Evolutionary conservation across 2,113 vertebrate genomes (phyloP).

Genomic region (Oreocharis arfaki): DNA sequence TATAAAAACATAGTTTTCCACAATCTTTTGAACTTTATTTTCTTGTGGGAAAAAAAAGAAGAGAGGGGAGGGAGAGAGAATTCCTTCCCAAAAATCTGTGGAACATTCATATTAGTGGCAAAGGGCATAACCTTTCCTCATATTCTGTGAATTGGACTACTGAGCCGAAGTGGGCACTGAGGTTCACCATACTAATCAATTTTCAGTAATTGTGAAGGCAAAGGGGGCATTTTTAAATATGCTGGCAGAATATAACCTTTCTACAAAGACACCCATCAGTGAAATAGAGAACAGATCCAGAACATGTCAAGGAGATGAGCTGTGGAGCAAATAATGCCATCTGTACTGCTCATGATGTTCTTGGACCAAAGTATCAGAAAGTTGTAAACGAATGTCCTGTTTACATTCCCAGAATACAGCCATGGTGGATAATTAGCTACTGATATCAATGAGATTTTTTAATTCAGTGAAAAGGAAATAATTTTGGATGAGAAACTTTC

Average conservation of each 20-base stretch:
- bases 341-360: conserved; percentile 24
- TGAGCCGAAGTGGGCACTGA: neutral
- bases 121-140: neutral
- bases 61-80: neutral
- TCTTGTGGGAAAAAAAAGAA: neutral
- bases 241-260: conserved; percentile 33
- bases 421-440: neutral
- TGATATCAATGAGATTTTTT: neutral
- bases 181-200: neutral
- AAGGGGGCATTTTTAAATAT: neutral
- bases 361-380: conserved; percentile 1
- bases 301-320: conserved; percentile 32
- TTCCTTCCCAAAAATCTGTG: neutral
- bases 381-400: conserved; percentile 13
- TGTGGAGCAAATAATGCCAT: conserved; percentile 47
- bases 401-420: neutral
- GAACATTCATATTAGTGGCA: neutral
- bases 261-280: conserved; percentile 6
- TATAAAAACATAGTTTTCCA: neutral
- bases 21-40: neutral
- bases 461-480: neutral
- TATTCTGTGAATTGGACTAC: neutral
- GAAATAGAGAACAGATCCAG: conserved; percentile 42
- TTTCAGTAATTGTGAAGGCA: neutral
- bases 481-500: neutral